Base-by-base conservation (phyloP, 2,113 vertebrate species). In the Alethe diademata region DNA sequence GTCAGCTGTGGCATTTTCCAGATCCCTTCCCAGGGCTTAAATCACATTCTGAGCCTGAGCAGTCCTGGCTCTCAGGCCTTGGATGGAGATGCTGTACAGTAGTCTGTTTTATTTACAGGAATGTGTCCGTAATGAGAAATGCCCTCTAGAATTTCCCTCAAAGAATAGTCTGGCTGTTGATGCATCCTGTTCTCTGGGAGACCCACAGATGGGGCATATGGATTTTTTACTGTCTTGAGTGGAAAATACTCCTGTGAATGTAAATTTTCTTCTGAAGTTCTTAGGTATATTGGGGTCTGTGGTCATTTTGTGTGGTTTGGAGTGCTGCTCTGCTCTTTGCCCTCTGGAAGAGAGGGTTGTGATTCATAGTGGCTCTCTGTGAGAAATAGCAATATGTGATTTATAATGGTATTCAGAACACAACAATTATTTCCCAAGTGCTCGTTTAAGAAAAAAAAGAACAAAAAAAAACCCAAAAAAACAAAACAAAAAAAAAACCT, bases 61-160 rank as follows among this genome's bases (percentile, higher is more conserved):
- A 94, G 94, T 53, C 60, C 93, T 87, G 57, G 82, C 73, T 94
- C 70, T 94, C 1, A 0, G 73, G 64, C 72, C 83, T 87, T n/a
- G 78, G 85, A 86, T 81, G 80, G 70, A 96, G 87, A 95, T 92
- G 94, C 71, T 93, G 91, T 78, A 92, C 94, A 96, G 95, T 95
- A 96, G 93, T 90, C 84, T 92, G 62, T 76, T 94, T 92, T 97
- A 95, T 96, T 97, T 96, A 97, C 82, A 96, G 69, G 75, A 95
- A 84, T 29, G 58, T 88, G 60, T 89, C 88, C 80, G 74, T 65
- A 90, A 73, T 84, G 75, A 96, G 75, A 94, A 93, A 95, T 92
- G 54, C 45, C 48, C 71, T 74, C 65, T 74, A 92, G 64, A 45
- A 40, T 72, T 93, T 76, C 50, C 33, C 47, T 54, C 9, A 22